Evolutionary conservation across 2,888 invertebrate species (phyloP).

Genomic region (Platycheirus rosarum): DNA sequence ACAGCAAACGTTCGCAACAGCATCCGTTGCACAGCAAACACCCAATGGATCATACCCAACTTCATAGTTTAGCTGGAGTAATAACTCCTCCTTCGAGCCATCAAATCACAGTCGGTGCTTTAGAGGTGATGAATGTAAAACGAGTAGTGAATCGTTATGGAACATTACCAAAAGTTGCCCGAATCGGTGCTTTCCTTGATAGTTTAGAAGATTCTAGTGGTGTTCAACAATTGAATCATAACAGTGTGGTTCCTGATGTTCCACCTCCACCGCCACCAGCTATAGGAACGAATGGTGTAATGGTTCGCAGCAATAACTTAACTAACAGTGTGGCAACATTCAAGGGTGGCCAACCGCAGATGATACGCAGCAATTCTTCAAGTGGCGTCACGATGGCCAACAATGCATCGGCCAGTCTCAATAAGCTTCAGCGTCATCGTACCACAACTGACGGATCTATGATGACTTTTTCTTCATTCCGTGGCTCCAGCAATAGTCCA

Average conservation of each 20-base stretch:
- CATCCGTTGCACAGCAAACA: slow-evolving; percentile 76
- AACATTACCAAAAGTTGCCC: slow-evolving; percentile 97
- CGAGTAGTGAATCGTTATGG: slow-evolving; percentile 97
- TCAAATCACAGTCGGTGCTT: slow-evolving; percentile 92
- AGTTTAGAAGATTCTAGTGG: slow-evolving; percentile 90
- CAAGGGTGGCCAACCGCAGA: slow-evolving; percentile 87
- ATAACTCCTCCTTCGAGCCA: slow-evolving; percentile 76
- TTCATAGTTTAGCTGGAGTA: slow-evolving; percentile 70
- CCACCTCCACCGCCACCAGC: slow-evolving; percentile 73
- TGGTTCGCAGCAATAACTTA: slow-evolving; percentile 68
- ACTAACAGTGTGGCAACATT: slow-evolving; percentile 76
- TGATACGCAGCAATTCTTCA: slow-evolving; percentile 95
- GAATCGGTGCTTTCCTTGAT: slow-evolving; percentile 98
- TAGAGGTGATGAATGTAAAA: slow-evolving; percentile 97
- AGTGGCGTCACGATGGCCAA: slow-evolving; percentile 89
- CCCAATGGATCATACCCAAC: slow-evolving; percentile 63
- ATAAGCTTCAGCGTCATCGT: slow-evolving; percentile 84
- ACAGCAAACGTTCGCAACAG: slow-evolving; percentile 84
- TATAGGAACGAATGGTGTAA: slow-evolving; percentile 63
- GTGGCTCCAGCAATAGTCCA: slow-evolving; percentile 87
- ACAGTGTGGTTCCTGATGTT: slow-evolving; percentile 66
- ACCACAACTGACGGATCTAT: slow-evolving; percentile 83
- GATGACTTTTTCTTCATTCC: slow-evolving; percentile 83
- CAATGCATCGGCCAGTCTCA: slow-evolving; percentile 85
- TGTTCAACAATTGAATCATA: slow-evolving; percentile 70